A percentile compares a stretch with the other conserved stretches of the same genome.
phyloP scores from a whole-genome alignment of 2,888 invertebrate genomes.

The Flabesymbios commensalis region DNA sequence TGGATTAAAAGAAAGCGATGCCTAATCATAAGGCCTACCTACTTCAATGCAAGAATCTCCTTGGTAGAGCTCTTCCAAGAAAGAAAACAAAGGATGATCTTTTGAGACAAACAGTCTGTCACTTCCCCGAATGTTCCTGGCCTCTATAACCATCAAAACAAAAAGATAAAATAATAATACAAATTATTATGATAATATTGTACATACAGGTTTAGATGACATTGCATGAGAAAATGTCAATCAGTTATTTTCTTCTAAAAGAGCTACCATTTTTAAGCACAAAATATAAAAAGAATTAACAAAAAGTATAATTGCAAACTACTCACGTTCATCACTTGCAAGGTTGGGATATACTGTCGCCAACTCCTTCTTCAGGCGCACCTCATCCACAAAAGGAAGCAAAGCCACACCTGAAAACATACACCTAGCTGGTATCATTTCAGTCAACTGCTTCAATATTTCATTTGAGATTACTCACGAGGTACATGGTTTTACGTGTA shows the following conservation, averaged over 20 bases:
- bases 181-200: no score
- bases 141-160: conserved; percentile 14
- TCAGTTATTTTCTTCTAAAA: no score
- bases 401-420: conserved; percentile 74
- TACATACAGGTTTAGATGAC: no score
- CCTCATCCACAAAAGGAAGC: conserved; percentile 96
- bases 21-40: no score
- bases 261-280: no score
- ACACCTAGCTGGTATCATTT: no score
- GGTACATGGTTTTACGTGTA: no score
- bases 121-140: conserved; percentile 82
- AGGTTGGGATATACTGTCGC: conserved; percentile 78
- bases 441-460: no score
- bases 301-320: background rate
- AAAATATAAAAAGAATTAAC: background rate
- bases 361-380: conserved; percentile 79
- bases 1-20: no score
- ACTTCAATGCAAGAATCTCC: conserved; percentile 60
- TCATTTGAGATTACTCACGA: no score
- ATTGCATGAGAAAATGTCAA: no score
- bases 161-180: no score
- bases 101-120: conserved; percentile 86
- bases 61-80: conserved; percentile 73
- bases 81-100: conserved; percentile 73
- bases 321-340: conserved; percentile 79